These are phyloP conservation scores for Drosophila demipolita DNA, from an alignment of 2,888 invertebrate species.

Conservation along the genomic window DNA sequence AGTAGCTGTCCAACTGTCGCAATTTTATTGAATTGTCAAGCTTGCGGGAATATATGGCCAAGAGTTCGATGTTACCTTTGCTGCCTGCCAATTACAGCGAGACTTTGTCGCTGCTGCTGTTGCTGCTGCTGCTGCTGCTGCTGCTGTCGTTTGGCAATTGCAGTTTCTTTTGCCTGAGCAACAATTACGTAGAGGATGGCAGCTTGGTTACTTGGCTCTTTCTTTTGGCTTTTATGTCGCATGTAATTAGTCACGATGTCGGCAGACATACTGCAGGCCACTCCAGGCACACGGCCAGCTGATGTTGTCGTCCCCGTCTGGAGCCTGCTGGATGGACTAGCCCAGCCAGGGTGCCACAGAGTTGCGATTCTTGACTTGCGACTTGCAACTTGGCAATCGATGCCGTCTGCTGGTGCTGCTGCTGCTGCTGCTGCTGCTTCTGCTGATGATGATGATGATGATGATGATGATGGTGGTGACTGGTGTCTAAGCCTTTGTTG, in stretches of 20 bases:
- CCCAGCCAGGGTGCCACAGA: slow-evolving; percentile 22
- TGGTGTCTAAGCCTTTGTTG: slow-evolving; percentile 61
- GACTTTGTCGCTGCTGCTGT: slow-evolving; percentile 42
- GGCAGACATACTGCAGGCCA: slow-evolving; percentile 75
- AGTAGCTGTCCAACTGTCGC: slow-evolving; percentile 45
- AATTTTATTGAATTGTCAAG: slow-evolving; percentile 76
- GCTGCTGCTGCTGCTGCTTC: slow-evolving; percentile 1
- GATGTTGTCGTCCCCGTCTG: slow-evolving; percentile 36
- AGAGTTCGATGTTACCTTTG: slow-evolving; percentile 33
- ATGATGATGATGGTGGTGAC: slow-evolving; percentile 2
- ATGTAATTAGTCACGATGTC: slow-evolving; percentile 81
- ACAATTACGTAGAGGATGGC: slow-evolving; percentile 71
- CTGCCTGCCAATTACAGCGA: slow-evolving; percentile 66
- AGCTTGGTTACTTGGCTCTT: slow-evolving; percentile 41
- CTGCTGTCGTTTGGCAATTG: slow-evolving; percentile 55
- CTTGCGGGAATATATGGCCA: slow-evolving; percentile 45
- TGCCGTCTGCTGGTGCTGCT: slow-evolving; percentile 30
- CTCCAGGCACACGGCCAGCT: slow-evolving; percentile 37
- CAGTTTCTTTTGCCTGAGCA: slow-evolving; percentile 52
- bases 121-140: slow-evolving; percentile 33
- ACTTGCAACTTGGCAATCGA: slow-evolving; percentile 49
- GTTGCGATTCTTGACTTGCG: slow-evolving; percentile 31
- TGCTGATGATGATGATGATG: neutral
- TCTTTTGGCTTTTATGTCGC: slow-evolving; percentile 71
- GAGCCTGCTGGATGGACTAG: slow-evolving; percentile 6